These are phyloP conservation scores for Cataglyphis albicans DNA, from an alignment of 2,888 invertebrate species.

Conservation along the genomic window DNA sequence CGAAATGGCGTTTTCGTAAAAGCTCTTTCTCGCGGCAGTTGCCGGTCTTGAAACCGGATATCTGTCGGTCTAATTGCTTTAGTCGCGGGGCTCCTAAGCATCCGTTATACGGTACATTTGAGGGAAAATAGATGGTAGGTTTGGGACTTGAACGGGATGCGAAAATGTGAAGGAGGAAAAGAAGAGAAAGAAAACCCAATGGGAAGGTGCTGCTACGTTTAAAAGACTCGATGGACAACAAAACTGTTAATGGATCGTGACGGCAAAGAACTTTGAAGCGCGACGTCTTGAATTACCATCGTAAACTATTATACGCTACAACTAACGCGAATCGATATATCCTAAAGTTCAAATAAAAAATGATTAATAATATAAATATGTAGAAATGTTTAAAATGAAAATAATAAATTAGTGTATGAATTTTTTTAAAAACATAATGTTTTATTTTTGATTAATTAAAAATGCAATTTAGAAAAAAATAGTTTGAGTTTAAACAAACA, in stretches of 20 bases:
- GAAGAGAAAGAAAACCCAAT: slow-evolving; percentile 37
- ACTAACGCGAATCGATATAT: not conserved
- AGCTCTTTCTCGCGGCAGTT: slow-evolving; percentile 60
- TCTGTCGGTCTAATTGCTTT: slow-evolving; percentile 77
- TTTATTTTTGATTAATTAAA: not conserved
- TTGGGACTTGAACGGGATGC: slow-evolving; percentile 46
- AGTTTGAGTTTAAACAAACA: not conserved
- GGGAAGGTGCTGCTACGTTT: slow-evolving; percentile 42
- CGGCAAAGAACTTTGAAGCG: slow-evolving; percentile 26
- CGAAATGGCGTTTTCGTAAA: slow-evolving; percentile 68
- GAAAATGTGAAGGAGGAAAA: slow-evolving; percentile 44
- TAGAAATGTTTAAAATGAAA: not conserved
- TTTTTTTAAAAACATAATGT: not conserved
- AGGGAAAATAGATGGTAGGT: slow-evolving; percentile 69
- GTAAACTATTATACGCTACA: slow-evolving; percentile 8
- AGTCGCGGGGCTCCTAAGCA: slow-evolving; percentile 64
- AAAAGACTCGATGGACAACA: slow-evolving; percentile 63
- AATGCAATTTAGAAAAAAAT: not conserved
- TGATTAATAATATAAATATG: not conserved
- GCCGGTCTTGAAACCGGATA: slow-evolving; percentile 74
- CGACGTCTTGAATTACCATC: slow-evolving; percentile 27
- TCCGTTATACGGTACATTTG: slow-evolving; percentile 65
- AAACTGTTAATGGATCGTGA: slow-evolving; percentile 71
- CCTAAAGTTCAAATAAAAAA: not conserved
- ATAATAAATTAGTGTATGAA: not conserved